Percentiles rank a stretch among this genome's conserved stretches.
These are phyloP conservation scores for Ladona fulva DNA, from an alignment of 1,140 invertebrate genomes.

Conservation along the genomic window DNA sequence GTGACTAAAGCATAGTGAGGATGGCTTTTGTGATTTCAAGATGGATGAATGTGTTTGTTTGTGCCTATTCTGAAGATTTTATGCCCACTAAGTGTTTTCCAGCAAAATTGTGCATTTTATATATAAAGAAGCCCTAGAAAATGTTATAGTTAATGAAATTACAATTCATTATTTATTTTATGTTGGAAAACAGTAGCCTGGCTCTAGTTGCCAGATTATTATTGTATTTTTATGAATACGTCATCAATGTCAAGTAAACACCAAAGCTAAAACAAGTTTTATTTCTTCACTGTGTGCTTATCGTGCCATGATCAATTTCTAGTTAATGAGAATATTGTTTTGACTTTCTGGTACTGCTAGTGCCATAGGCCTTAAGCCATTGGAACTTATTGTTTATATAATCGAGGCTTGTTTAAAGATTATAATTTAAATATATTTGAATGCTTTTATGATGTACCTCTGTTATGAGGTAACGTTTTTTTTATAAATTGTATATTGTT, in stretches of 20 bases:
- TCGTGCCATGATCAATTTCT: not conserved
- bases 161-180: not conserved
- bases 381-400: not conserved
- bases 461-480: not conserved
- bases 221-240: not conserved
- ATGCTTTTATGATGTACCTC: not conserved
- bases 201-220: not conserved
- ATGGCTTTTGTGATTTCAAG: not conserved
- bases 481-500: not conserved
- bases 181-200: conserved; percentile 2
- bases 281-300: not conserved
- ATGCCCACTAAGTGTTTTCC: conserved; percentile 3
- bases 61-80: not conserved
- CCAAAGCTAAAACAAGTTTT: not conserved
- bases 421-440: not conserved
- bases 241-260: not conserved
- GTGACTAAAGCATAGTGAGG: not conserved
- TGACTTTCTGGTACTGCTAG: not conserved
- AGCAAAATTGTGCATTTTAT: not conserved
- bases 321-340: too few species aligned
- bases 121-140: not conserved
- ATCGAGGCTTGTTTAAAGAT: not conserved
- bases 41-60: not conserved
- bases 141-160: not conserved
- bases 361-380: not conserved